Conservation (phyloP, 2,888 invertebrate genomes). For the Cryptocephalus moraei region DNA sequence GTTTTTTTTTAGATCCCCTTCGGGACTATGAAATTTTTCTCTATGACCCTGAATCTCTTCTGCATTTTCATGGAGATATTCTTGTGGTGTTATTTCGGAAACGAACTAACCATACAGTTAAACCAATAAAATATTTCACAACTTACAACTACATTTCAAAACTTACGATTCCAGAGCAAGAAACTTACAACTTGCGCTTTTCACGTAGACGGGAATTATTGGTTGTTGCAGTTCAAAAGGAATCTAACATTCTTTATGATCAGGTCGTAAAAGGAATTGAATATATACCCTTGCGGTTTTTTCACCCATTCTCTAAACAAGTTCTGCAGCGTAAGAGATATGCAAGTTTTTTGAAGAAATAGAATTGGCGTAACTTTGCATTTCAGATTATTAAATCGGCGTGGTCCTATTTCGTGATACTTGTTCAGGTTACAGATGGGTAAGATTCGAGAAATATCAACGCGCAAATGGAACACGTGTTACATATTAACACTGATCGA, state of each 20-base stretch:
- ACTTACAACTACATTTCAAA: no score
- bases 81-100: conserved; percentile 48
- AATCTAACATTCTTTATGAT: conserved; percentile 40
- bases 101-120: conserved; percentile 46
- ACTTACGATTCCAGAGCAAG: conserved; percentile 35
- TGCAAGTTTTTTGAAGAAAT: no score
- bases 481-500: no score
- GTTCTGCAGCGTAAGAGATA: conserved; percentile 38
- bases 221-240: conserved; percentile 33
- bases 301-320: conserved; percentile 44
- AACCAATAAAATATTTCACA: neutral
- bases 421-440: no score
- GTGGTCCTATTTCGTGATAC: no score
- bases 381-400: no score
- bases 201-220: conserved; percentile 34
- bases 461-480: no score
- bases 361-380: no score
- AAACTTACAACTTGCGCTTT: conserved; percentile 38
- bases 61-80: conserved; percentile 47
- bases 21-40: conserved; percentile 31
- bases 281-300: conserved; percentile 40
- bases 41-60: conserved; percentile 43
- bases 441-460: no score
- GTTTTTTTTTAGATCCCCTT: conserved; percentile 16
- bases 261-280: conserved; percentile 40